phyloP scores from a whole-genome alignment of 2,113 vertebrate genomes.

The Maylandia zebra region DNA sequence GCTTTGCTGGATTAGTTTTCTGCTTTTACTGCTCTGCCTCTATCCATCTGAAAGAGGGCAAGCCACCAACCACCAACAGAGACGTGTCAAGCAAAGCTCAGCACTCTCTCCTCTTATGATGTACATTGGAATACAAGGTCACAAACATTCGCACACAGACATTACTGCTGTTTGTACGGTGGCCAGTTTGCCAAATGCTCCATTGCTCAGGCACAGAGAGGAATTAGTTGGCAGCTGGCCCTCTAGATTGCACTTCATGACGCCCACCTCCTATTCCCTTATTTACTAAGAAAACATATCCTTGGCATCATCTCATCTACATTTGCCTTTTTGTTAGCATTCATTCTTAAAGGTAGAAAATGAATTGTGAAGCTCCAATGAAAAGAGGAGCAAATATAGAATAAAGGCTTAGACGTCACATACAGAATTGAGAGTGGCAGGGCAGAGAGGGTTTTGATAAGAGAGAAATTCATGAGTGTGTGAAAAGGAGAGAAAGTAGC shows the following conservation, averaged over 20 bases:
- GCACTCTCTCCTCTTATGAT: neutral
- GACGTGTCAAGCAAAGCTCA: slow-evolving; percentile 1
- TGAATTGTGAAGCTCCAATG: neutral
- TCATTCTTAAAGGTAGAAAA: slow-evolving; percentile 5
- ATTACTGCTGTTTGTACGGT: neutral
- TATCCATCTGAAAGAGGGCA: slow-evolving; percentile 40
- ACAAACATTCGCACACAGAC: neutral
- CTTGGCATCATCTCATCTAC: slow-evolving; percentile 12
- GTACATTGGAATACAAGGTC: neutral
- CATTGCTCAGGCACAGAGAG: slow-evolving; percentile 9
- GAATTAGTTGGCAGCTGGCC: slow-evolving; percentile 38
- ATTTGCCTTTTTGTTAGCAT: slow-evolving; percentile 3
- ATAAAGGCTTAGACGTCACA: neutral
- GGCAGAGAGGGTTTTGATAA: neutral
- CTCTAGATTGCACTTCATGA: slow-evolving; percentile 5
- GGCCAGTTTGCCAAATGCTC: slow-evolving; percentile 23
- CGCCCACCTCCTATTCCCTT: neutral
- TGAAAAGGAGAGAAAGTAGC: neutral
- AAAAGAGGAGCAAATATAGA: neutral
- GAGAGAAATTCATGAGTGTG: slow-evolving; percentile 4
- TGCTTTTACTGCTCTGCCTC: slow-evolving; percentile 23
- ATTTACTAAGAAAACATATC: neutral
- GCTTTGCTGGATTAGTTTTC: slow-evolving; percentile 59
- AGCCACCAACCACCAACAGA: slow-evolving; percentile 22
- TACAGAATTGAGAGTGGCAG: neutral